Evolutionary conservation across 1,140 invertebrate genomes (phyloP).

Genomic region (Lineus longissimus): DNA sequence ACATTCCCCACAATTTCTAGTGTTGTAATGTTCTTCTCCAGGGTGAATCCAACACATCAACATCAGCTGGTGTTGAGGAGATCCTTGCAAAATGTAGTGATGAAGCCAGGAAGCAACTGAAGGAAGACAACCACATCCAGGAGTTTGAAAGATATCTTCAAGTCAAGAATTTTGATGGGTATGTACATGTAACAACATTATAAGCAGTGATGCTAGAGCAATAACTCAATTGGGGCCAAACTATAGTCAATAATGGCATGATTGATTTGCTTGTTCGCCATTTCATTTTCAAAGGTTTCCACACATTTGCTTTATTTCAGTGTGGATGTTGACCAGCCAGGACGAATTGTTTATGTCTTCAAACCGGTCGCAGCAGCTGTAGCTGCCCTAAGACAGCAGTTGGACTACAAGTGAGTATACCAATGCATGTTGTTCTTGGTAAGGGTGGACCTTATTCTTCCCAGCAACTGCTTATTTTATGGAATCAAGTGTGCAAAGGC

Average conservation of each 20-base stretch:
- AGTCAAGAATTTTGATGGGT: slow-evolving; percentile 17
- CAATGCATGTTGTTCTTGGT: background rate
- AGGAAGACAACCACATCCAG: slow-evolving; percentile 15
- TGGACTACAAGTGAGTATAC: slow-evolving; percentile 26
- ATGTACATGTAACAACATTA: background rate
- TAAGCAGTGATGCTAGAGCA: no score
- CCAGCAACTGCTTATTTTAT: no score
- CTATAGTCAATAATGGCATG: no score
- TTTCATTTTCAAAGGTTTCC: background rate
- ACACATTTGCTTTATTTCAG: slow-evolving; percentile 17
- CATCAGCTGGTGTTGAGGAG: slow-evolving; percentile 11
- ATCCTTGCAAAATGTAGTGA: slow-evolving; percentile 12
- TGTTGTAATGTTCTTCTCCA: no score
- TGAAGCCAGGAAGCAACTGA: slow-evolving; percentile 10
- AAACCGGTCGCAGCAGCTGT: slow-evolving; percentile 31
- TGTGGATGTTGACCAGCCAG: slow-evolving; percentile 23
- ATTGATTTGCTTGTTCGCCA: no score
- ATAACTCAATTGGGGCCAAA: no score
- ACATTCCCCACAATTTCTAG: no score
- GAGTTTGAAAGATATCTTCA: slow-evolving; percentile 20
- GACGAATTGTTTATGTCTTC: slow-evolving; percentile 25
- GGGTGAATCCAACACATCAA: no score
- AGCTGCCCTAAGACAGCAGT: slow-evolving; percentile 14
- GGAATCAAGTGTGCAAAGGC: no score
- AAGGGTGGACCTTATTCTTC: background rate